Percentiles rank a stretch among this genome's conserved stretches.
Conservation (phyloP, 2,797 vertebrate species). For the Lithobates sylvaticus region DNA sequence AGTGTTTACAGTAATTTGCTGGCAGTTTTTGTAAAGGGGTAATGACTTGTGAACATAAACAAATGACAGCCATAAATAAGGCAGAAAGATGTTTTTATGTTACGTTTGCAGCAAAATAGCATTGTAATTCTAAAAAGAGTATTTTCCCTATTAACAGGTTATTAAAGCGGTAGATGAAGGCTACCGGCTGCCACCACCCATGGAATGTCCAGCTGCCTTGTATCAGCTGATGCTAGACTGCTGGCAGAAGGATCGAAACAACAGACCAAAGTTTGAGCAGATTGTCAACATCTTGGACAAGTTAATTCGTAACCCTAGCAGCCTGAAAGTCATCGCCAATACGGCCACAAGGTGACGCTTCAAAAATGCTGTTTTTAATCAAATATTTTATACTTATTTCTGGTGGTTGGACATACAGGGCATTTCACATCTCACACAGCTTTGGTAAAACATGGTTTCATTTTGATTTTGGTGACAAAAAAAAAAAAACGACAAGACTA, state of each 20-base stretch:
- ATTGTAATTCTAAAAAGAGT: not conserved
- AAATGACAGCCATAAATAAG: not conserved
- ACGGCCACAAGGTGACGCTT: slow-evolving; percentile 89
- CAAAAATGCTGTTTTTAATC: slow-evolving; percentile 2
- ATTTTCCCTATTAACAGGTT: slow-evolving; percentile 78
- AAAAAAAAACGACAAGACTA: no score
- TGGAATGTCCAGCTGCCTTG: slow-evolving; percentile 97
- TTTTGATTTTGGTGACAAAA: not conserved
- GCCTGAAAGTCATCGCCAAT: slow-evolving; percentile 94
- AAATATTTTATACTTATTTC: not conserved
- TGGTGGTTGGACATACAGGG: not conserved
- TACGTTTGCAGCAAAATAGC: not conserved
- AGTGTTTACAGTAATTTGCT: slow-evolving; percentile 1
- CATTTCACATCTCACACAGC: not conserved
- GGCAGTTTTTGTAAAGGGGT: not conserved
- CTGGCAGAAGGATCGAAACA: slow-evolving; percentile 98
- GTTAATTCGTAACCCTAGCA: slow-evolving; percentile 95
- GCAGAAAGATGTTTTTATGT: not conserved
- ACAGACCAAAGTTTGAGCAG: slow-evolving; percentile 97
- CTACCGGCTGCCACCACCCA: slow-evolving; percentile 95
- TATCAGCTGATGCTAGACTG: slow-evolving; percentile 99
- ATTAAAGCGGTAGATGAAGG: slow-evolving; percentile 99
- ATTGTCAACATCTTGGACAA: slow-evolving; percentile 98
- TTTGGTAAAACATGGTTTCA: not conserved
- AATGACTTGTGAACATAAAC: slow-evolving; percentile 7